Conservation (phyloP, 2,888 invertebrate genomes). For the Elmis aenea region DNA sequence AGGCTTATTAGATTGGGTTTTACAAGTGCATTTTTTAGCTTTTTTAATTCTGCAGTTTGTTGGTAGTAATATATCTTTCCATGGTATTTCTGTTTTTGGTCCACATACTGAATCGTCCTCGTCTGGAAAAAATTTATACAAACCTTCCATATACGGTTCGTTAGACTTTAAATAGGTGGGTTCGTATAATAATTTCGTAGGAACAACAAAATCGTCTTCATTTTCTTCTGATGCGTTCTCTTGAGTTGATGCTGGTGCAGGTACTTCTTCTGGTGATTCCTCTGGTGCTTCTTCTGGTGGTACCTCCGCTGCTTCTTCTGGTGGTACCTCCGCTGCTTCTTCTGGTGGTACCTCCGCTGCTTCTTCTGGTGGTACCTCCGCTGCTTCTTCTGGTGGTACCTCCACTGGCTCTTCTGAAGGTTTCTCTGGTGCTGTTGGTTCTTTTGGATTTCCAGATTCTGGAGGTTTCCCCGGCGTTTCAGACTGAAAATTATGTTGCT, state of each 20-base stretch:
- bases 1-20: too few species aligned
- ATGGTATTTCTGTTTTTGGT: slow-evolving; percentile 23
- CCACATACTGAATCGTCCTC: slow-evolving; percentile 16
- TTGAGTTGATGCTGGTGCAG: neutral
- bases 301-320: neutral
- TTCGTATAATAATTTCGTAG: slow-evolving; percentile 15
- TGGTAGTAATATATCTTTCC: slow-evolving; percentile 22
- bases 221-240: slow-evolving; percentile 1
- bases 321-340: neutral
- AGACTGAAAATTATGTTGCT: too few species aligned
- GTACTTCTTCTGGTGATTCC: slow-evolving; percentile 1
- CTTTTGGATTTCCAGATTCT: too few species aligned
- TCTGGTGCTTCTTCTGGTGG: neutral
- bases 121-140: slow-evolving; percentile 20
- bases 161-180: slow-evolving; percentile 15
- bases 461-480: too few species aligned
- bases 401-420: too few species aligned
- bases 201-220: neutral
- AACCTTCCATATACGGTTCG: slow-evolving; percentile 28
- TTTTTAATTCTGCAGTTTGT: slow-evolving; percentile 13
- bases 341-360: slow-evolving; percentile 1
- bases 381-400: neutral
- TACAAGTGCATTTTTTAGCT: slow-evolving; percentile 9
- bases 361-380: neutral
- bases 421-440: too few species aligned